These are phyloP conservation scores for Euwallacea fornicatus DNA, from an alignment of 1,140 invertebrate species.

Conservation along the genomic window DNA sequence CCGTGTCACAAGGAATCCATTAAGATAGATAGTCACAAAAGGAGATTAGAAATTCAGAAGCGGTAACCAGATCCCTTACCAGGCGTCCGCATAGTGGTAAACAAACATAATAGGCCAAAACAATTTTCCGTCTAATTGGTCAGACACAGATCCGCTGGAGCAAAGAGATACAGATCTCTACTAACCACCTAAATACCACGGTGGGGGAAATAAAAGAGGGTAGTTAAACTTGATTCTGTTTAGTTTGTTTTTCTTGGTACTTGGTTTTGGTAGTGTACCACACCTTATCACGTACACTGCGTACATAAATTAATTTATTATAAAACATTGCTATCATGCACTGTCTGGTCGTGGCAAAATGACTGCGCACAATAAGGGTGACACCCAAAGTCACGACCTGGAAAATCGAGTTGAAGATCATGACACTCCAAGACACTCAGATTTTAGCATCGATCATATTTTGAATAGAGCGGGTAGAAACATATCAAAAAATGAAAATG, in stretches of 20 bases:
- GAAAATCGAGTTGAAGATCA: background rate
- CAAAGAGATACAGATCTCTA: constrained; percentile 23
- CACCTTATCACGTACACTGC: no score
- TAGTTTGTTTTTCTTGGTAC: constrained; percentile 16
- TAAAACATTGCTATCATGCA: no score
- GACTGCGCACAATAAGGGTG: background rate
- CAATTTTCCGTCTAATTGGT: constrained; percentile 49
- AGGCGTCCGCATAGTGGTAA: constrained; percentile 30
- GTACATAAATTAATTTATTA: no score
- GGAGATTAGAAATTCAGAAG: constrained; percentile 33
- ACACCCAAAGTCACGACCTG: constrained; percentile 1
- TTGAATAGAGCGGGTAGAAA: constrained; percentile 50
- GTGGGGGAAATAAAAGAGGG: constrained; percentile 33
- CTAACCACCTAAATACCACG: constrained; percentile 24
- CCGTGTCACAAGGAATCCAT: constrained; percentile 2
- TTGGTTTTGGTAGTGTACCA: background rate
- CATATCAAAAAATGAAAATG: constrained; percentile 19
- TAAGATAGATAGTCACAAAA: constrained; percentile 6
- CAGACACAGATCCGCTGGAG: constrained; percentile 36
- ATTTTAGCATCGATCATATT: constrained; percentile 61
- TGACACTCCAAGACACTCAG: constrained; percentile 36
- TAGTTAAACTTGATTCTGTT: constrained; percentile 15
- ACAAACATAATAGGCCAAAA: constrained; percentile 43
- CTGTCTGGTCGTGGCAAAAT: background rate
- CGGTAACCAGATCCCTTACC: constrained; percentile 23